These are phyloP conservation scores for Siderastrea siderea DNA, from an alignment of 92 coral and sea anemone species.

Conservation along the genomic window DNA sequence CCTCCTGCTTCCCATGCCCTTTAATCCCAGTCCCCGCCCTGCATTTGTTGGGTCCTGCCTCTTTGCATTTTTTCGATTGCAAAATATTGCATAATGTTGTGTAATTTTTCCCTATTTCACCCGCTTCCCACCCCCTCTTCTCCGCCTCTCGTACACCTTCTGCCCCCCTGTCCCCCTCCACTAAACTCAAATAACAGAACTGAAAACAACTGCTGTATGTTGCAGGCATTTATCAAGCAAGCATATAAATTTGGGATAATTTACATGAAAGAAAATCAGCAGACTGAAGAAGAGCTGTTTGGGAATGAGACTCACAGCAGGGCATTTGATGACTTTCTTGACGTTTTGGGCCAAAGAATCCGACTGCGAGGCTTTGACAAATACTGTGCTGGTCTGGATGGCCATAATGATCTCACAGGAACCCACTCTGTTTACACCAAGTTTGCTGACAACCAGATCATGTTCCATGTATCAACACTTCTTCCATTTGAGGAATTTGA, in stretches of 20 bases:
- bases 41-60: too few species aligned
- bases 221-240: conserved; percentile 87
- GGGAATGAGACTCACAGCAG: conserved; percentile 86
- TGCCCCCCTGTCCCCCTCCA: neutral
- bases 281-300: conserved; percentile 92
- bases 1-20: too few species aligned
- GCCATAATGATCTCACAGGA: conserved; percentile 85
- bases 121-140: too few species aligned
- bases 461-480: conserved; percentile 97
- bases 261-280: conserved; percentile 91
- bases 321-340: conserved; percentile 92
- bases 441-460: conserved; percentile 80
- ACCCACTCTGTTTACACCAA: conserved; percentile 92
- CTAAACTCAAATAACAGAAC: neutral
- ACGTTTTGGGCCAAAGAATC: conserved; percentile 86
- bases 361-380: conserved; percentile 85
- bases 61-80: too few species aligned
- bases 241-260: conserved; percentile 94
- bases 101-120: too few species aligned
- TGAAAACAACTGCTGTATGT: neutral
- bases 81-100: too few species aligned
- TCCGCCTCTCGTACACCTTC: too few species aligned
- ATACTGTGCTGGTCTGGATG: conserved; percentile 94
- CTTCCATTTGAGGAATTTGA: conserved; percentile 92
- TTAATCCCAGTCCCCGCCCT: too few species aligned